A percentile compares a stretch with the other conserved stretches of the same genome.
Conservation (phyloP, 2,113 vertebrate species). For the Tachysurus vachellii region DNA sequence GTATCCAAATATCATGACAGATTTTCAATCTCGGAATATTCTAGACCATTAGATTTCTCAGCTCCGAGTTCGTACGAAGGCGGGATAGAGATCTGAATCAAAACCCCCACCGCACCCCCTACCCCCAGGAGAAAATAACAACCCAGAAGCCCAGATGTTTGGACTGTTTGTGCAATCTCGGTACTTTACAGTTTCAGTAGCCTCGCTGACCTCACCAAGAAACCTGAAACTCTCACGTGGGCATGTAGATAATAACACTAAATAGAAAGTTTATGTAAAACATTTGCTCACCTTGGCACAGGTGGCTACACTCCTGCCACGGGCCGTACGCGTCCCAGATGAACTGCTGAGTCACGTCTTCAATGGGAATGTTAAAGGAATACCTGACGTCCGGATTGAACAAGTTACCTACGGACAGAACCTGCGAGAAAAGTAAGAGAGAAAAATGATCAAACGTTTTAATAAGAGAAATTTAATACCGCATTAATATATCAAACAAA, state of each 20-base stretch:
- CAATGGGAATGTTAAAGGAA: conserved; percentile 95
- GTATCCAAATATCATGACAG: background rate
- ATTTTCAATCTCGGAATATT: background rate
- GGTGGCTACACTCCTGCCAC: conserved; percentile 91
- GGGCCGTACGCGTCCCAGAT: conserved; percentile 94
- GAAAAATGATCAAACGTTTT: background rate
- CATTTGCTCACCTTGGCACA: conserved; percentile 83
- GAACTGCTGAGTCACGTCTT: conserved; percentile 91
- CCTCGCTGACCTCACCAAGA: background rate
- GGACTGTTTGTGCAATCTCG: background rate
- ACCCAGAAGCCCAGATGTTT: conserved; percentile 28
- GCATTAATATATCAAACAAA: no score
- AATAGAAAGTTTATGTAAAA: background rate
- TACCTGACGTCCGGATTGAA: conserved; percentile 94
- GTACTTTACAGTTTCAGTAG: conserved; percentile 7
- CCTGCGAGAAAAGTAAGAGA: conserved; percentile 67
- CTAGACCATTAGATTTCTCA: background rate
- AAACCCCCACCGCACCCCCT: no score
- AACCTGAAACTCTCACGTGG: background rate
- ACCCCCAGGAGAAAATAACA: background rate
- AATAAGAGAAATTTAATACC: no score
- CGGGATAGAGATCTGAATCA: background rate
- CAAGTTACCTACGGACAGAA: conserved; percentile 93
- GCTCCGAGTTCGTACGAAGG: conserved; percentile 5
- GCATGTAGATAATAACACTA: background rate